A percentile compares a stretch with the other conserved stretches of the same genome.
These are phyloP conservation scores for Adineta ricciae DNA, from an alignment of 2,888 invertebrate species.

Conservation along the genomic window DNA sequence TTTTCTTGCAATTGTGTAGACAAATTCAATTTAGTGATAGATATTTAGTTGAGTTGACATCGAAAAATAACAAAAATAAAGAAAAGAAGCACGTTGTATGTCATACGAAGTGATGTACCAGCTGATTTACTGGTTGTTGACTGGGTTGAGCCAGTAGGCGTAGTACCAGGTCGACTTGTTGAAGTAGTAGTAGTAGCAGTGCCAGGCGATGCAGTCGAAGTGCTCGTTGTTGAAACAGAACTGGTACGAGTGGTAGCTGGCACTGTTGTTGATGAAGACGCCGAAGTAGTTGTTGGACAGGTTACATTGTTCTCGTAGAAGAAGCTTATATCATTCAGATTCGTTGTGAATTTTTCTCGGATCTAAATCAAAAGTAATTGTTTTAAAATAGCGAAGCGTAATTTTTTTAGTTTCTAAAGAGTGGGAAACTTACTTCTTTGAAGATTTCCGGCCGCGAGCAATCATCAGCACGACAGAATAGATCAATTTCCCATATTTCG, in stretches of 20 bases:
- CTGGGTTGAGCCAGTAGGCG: neutral
- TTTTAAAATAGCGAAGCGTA: neutral
- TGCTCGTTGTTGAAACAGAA: neutral
- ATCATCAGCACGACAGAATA: constrained; percentile 4
- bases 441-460: neutral
- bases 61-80: neutral
- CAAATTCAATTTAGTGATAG: neutral
- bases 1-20: neutral
- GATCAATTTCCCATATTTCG: neutral
- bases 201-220: neutral
- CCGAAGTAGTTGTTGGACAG: neutral
- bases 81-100: neutral
- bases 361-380: neutral
- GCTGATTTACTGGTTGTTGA: neutral
- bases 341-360: neutral
- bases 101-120: neutral
- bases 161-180: neutral
- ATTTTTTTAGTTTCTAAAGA: no score
- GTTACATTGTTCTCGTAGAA: neutral
- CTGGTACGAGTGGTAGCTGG: neutral
- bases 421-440: neutral
- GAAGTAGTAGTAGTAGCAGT: neutral
- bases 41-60: neutral
- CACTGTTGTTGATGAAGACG: neutral
- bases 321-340: neutral